Base-by-base conservation (phyloP, 2,888 invertebrate genomes). In the Artemia sp. region DNA sequence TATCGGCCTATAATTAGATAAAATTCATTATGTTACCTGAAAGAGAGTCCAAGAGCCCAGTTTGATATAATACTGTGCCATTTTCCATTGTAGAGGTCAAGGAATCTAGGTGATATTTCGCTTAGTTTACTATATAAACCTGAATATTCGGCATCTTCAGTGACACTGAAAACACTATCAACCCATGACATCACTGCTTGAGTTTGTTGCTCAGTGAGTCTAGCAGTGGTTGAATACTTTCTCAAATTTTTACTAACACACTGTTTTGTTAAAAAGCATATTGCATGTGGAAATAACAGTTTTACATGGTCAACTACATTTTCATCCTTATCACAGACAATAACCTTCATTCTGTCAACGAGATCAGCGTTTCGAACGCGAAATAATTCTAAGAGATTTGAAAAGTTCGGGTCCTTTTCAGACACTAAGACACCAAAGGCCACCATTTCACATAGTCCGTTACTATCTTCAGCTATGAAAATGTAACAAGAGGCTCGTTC, bases 371-470 rank as follows among this genome's bases (percentile, higher is more conserved):
- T 58, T n/a, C 64, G 64, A 9, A 58, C 64, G n/a, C 24, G n/a
- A 11, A 58, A 58, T 9, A 58, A 24, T 24, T 58, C 64, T 8
- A 58, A 24, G 24, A 58, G 64, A 24, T 58, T 58, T 9, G 14
- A 19, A 24, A 58, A 58, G 11, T 58, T 58, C 64, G 64, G 64
- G n/a, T 58, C 64, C 24, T 58, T 58, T 12, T 58, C 64, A n/a
- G 64, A 58, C 64, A 24, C 64, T 10, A 58, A 24, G 64, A 58
- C 24, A 19, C 64, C 64, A 10, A 58, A 24, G n/a, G 64, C 64
- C n/a, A 58, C 64, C 64, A 58, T 24, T 10, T 58, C 64, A 24
- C 14, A 24, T 9, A 19, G 64, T 58, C 64, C 64, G 8, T 19
- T n/a, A 24, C 64, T 58, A 10, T 58, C 64, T 24, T 58, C 64